Evolutionary conservation across 2,113 vertebrate species (phyloP).

Genomic region (Myiopsitta monachus): DNA sequence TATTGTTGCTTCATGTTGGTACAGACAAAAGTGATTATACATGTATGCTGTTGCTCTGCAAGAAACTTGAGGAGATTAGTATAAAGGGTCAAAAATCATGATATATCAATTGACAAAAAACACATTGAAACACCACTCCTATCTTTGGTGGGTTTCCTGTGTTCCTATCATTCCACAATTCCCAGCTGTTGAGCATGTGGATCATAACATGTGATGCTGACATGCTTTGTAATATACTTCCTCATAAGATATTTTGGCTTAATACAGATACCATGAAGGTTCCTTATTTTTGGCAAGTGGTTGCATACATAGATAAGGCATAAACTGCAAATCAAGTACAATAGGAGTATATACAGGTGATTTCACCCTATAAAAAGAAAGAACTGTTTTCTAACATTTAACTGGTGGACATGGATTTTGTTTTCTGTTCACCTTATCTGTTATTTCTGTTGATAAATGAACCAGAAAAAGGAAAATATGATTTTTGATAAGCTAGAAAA

Average conservation of each 20-base stretch:
- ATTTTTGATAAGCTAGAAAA: constrained; percentile 32
- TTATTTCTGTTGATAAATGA: constrained; percentile 28
- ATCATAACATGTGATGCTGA: not conserved
- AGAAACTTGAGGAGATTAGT: constrained; percentile 10
- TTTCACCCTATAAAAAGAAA: not conserved
- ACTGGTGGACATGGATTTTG: not conserved
- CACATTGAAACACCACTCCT: not conserved
- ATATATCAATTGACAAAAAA: not conserved
- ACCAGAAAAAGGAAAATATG: constrained; percentile 5
- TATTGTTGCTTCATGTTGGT: constrained; percentile 9
- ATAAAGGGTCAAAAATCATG: not conserved
- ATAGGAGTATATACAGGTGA: not conserved
- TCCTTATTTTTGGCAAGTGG: not conserved
- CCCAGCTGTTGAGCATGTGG: not conserved
- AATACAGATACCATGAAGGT: not conserved
- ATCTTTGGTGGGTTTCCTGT: not conserved
- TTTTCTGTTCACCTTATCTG: not conserved
- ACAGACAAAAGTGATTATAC: constrained; percentile 35
- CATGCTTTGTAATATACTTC: not conserved
- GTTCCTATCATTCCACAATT: constrained; percentile 2
- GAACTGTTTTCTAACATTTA: not conserved
- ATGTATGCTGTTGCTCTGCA: not conserved
- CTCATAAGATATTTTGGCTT: not conserved
- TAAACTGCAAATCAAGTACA: not conserved
- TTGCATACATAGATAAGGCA: not conserved